Evolutionary conservation across 2,888 invertebrate species (phyloP).

Genomic region (Microctonus hyperodae): DNA sequence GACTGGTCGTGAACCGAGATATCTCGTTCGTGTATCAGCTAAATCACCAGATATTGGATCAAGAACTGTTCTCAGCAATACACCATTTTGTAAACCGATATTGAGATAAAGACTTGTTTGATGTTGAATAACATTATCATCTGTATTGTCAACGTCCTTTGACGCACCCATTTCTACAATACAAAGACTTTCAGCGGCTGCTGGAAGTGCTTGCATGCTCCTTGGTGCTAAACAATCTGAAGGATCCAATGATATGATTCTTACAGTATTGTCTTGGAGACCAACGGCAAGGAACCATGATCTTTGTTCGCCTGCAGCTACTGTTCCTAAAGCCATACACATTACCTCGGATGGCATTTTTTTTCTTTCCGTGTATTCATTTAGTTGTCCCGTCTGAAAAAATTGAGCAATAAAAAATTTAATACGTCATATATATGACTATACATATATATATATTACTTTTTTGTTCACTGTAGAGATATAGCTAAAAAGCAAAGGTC

Average conservation of each 20-base stretch:
- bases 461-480: conserved; percentile 35
- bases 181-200: conserved; percentile 94
- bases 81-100: conserved; percentile 97
- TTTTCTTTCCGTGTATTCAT: conserved; percentile 97
- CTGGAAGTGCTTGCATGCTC: conserved; percentile 96
- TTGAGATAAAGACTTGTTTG: conserved; percentile 88
- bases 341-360: conserved; percentile 97
- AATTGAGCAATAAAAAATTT: conserved; percentile 32
- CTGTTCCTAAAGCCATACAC: conserved; percentile 97
- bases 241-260: conserved; percentile 97
- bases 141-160: conserved; percentile 67
- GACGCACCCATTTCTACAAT: conserved; percentile 89
- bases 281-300: conserved; percentile 97
- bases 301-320: conserved; percentile 93
- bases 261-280: conserved; percentile 93
- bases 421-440: conserved; percentile 1
- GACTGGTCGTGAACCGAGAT: conserved; percentile 94
- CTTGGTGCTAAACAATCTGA: conserved; percentile 93
- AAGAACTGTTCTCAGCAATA: conserved; percentile 88
- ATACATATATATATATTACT: conserved; percentile 25
- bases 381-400: conserved; percentile 92
- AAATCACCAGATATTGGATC: conserved; percentile 97
- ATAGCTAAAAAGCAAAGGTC: conserved; percentile 10
- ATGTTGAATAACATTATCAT: conserved; percentile 69
- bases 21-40: conserved; percentile 96